A percentile compares a stretch with the other conserved stretches of the same genome.
These are phyloP conservation scores for Buceros bicornis DNA, from an alignment of 2,797 vertebrate species.

Conservation along the genomic window DNA sequence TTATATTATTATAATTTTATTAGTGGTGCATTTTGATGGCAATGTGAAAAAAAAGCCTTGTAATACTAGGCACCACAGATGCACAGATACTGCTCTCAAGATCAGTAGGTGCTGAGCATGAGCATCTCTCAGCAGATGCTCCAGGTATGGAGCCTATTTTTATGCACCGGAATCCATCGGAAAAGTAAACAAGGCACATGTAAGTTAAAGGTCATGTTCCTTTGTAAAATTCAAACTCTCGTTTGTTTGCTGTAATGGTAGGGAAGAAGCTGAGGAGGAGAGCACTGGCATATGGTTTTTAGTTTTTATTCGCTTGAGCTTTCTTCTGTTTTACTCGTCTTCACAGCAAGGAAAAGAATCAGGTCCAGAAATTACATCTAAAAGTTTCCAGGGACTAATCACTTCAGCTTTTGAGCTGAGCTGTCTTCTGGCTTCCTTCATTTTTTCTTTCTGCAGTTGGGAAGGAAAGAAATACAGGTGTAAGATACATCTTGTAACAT, in stretches of 20 bases:
- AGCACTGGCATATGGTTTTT: accelerated
- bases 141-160: neutral
- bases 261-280: neutral
- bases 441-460: neutral
- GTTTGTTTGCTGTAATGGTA: neutral
- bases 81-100: neutral
- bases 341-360: neutral
- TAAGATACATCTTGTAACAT: neutral
- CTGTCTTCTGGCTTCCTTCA: neutral
- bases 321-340: neutral
- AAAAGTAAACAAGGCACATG: neutral
- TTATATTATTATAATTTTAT: neutral
- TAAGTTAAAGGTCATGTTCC: neutral
- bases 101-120: neutral
- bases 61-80: neutral
- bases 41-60: neutral
- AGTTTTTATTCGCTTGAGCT: neutral
- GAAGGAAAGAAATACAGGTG: neutral
- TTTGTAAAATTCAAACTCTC: neutral
- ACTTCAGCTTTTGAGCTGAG: neutral
- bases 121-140: neutral
- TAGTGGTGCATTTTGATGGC: neutral
- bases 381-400: neutral
- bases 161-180: neutral
- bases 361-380: neutral